Evolutionary conservation across 2,888 invertebrate species (phyloP).

Genomic region (Agrotis exclamationis): DNA sequence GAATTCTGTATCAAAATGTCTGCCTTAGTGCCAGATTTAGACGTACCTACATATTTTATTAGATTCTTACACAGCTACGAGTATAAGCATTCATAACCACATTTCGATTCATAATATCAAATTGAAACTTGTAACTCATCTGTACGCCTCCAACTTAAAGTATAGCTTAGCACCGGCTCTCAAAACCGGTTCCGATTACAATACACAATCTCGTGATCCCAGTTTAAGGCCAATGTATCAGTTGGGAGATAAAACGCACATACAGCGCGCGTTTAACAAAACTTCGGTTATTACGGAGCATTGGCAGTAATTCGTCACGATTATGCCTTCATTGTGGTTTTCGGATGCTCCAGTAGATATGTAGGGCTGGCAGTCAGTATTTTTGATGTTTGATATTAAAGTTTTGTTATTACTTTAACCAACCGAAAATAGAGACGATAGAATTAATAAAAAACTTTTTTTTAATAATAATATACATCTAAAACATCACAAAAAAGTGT

Average conservation of each 20-base stretch:
- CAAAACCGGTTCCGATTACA: conserved; percentile 33
- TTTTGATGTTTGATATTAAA: background rate
- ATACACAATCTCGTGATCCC: conserved; percentile 31
- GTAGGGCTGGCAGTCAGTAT: conserved; percentile 51
- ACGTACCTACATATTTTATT: too few species aligned
- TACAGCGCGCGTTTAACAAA: conserved; percentile 56
- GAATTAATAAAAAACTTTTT: too few species aligned
- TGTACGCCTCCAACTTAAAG: background rate
- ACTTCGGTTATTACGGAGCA: conserved; percentile 52
- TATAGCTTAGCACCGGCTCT: background rate
- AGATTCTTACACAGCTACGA: background rate
- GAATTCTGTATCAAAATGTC: background rate
- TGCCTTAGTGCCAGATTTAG: too few species aligned
- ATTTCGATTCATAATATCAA: background rate
- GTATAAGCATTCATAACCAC: background rate
- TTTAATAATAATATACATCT: too few species aligned
- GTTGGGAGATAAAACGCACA: conserved; percentile 46
- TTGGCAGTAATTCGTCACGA: conserved; percentile 63
- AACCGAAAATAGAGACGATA: too few species aligned
- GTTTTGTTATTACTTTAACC: too few species aligned
- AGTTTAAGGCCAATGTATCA: conserved; percentile 10
- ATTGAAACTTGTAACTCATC: background rate
- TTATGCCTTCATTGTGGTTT: conserved; percentile 62
- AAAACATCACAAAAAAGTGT: too few species aligned
- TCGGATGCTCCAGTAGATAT: conserved; percentile 20